Evolutionary conservation across 2,113 vertebrate species (phyloP), one percentile per base, ranked within the genome.

Genomic region (Dascyllus trimaculatus): DNA sequence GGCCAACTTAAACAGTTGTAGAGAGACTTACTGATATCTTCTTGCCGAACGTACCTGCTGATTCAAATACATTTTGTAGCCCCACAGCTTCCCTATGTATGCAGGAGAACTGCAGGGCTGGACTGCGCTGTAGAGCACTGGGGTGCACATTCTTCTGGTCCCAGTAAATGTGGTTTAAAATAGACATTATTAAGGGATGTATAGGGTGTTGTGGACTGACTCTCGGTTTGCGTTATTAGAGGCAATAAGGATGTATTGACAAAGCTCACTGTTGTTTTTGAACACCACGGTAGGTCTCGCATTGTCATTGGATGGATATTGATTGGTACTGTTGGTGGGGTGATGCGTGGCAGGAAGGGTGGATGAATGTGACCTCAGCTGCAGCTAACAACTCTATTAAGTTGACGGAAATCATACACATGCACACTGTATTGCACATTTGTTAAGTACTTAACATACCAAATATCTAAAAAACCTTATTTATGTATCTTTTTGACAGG

Each of bases 291-390:
- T 63, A 56, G 25, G 32, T 43, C 48, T 54, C 5, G 5, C 66
- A 46, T 73, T 68, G 70, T 61, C 40, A 64, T 49, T 56, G 19
- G 58, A 73, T 72, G 57, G 24, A 15, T 78, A 78, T 78, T 78
- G 75, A 78, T 78, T 46, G 4, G 35, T 71, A n/a, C 19, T 52
- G 49, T 38, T 40, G 49, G 43, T 11, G 26, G 38, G 25, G 5
- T 35, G 48, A 22, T 24, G 38, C 40, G 78, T 56, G 45, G 24
- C 49, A 46, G 46, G 29, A 29, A 29, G 29, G 29, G 29, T 29
- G 29, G 58, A 2, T 52, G 29, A 71, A 53, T 46, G 24, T 80
- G 61, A 80, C 60, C 69, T 73, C 63, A 60, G 62, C 70, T 80
- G n/a, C n/a, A 40, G 25, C 51, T 40, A 29, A 21, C 29, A 22